Conservation (phyloP, 1,140 invertebrate species). For the Archivesica marissinica region DNA sequence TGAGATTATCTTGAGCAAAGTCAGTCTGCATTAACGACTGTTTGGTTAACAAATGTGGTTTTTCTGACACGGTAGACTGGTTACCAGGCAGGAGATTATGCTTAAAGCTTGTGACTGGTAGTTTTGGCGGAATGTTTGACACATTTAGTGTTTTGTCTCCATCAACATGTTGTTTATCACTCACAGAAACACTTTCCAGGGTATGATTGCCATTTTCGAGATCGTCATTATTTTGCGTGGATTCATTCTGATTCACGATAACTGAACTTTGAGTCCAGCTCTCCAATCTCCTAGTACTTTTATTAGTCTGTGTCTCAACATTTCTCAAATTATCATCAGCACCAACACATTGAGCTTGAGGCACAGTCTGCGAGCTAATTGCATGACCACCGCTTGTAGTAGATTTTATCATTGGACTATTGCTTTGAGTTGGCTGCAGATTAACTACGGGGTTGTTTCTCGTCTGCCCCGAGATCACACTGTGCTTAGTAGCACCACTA, state of each 20-base stretch:
- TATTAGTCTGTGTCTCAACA: slow-evolving; percentile 2
- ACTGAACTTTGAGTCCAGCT: slow-evolving; percentile 57
- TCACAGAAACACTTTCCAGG: not conserved
- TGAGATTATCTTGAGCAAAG: slow-evolving; percentile 59
- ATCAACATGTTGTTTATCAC: not conserved
- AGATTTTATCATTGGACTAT: slow-evolving; percentile 28
- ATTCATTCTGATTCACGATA: slow-evolving; percentile 40
- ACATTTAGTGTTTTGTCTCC: not conserved
- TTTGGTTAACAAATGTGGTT: slow-evolving; percentile 48
- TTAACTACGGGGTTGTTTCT: not conserved
- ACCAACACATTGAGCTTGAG: not conserved
- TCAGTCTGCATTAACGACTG: slow-evolving; percentile 51
- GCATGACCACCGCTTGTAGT: not conserved
- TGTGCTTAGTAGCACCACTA: not conserved
- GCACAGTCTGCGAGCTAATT: not conserved
- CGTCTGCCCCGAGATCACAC: not conserved
- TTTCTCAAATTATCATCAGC: not conserved
- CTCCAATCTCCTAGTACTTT: slow-evolving; percentile 11
- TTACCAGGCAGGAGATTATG: slow-evolving; percentile 47
- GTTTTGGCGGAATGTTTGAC: slow-evolving; percentile 15
- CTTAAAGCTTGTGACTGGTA: slow-evolving; percentile 53
- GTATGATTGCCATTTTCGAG: not conserved
- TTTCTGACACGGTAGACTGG: slow-evolving; percentile 32
- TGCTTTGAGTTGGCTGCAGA: slow-evolving; percentile 23
- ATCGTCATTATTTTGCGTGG: not conserved